Evolutionary conservation across 2,113 vertebrate species (phyloP), one percentile per base, ranked within the genome.

Genomic region (Coptodon bakossiorum): DNA sequence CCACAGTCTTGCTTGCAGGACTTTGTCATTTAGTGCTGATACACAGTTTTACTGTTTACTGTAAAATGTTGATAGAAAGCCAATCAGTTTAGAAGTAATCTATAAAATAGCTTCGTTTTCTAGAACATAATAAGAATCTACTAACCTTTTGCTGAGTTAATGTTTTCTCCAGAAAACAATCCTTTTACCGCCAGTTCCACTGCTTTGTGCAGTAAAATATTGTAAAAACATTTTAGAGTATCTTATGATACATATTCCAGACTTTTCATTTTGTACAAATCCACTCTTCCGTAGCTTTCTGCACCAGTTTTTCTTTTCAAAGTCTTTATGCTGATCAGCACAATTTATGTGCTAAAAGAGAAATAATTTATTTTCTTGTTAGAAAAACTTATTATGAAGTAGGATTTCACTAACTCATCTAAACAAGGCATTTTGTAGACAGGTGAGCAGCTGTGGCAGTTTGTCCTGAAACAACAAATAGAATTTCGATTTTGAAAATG

Each of bases 141-240:
- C 57, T 1, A 59, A 17, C 27, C 57, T 61, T 61, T 61, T 61
- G 0, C 4, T 31, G 27, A 61, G 5, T 61, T 61, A 31, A 31
- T 31, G 27, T 31, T 59, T 31, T 31, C 1, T 59, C 27, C 27
- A 9, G 56, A 57, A 57, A 57, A 57, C 1, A 27, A 57, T 57
- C 6, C 0, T 57, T 59, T 59, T 59, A 29, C 12, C 0, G 0
- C 2, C 4, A 1, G 53, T 24, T 56, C 53, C 53, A 56, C 53
- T 27, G 27, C 27, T 27, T 27, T 27, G 27, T 27, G 27, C 27
- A 27, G 27, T 27, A 27, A 27, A 27, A 27, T 27, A 27, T 4
- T 27, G 27, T 27, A 27, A 27, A 27, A 27, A 27, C 27, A 27
- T 27, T 27, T 27, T 27, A 27, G 3, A 27, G 4, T 27, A 27